Evolutionary conservation across 2,113 vertebrate species (phyloP), one percentile per base, ranked within the genome.

Genomic region (Orycteropus afer): DNA sequence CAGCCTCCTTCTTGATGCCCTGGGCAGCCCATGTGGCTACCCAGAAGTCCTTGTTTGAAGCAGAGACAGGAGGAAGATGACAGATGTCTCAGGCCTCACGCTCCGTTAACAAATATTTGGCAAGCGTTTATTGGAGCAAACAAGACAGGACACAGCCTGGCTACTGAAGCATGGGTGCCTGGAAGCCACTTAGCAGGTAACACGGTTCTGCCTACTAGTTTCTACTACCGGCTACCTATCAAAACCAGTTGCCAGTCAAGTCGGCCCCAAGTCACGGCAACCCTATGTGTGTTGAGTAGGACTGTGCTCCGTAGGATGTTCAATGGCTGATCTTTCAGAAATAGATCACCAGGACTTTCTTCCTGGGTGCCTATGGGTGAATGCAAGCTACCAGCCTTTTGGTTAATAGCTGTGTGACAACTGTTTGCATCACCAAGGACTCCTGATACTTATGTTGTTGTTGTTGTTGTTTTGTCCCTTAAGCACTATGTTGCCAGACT

Each of bases 1-100:
- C 47, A 78, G 85, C 25, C 80, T 97, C 53, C 71, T 95, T 84
- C 88, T 97, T 95, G 61, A 87, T 51, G 74, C 82, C 71, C 37
- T n/a, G 89, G 78, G 73, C 37, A 73, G 59, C 84, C 74, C 55
- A 7, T 73, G 23, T 93, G 96, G 53, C 90, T 96, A 81, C 90
- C 22, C 63, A 90, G 73, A 92, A 97, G 93, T 49, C 45, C 89
- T 74, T 22, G 0, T 85, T 61, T 67, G 25, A 20, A 65, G 23
- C 15, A 3, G 7, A 18, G 37, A 40, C 29, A 17, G 42, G 22
- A 61, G 47, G n/a, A 67, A 57, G 34, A 57, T 18, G 67, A 61
- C n/a, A 73, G 80, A 79, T 91, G 89, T 91, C 45, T 83, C 82
- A 42, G 79, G 61, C 61, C 86, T 92, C 51, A 20, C 1, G 45